Conservation (phyloP, 2,888 invertebrate species). For the Cistogaster globosa region DNA sequence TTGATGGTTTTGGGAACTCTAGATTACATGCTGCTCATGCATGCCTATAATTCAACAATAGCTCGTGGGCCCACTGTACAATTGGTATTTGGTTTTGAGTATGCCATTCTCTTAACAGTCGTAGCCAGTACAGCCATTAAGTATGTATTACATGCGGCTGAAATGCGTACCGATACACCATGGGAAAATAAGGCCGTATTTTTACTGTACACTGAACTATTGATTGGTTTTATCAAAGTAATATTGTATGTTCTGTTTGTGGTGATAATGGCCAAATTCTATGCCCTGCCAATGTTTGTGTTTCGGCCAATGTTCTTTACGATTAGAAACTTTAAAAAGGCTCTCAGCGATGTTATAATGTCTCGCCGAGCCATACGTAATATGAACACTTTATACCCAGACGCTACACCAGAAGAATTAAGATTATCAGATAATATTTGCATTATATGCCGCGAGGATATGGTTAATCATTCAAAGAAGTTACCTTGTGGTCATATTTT, state of each 20-base stretch:
- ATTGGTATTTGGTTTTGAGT: conserved; percentile 99
- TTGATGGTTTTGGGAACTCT: conserved; percentile 91
- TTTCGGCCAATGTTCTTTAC: conserved; percentile 99
- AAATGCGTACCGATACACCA: conserved; percentile 92
- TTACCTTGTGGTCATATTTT: conserved; percentile 99
- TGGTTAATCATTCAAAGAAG: conserved; percentile 93
- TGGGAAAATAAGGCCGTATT: conserved; percentile 99
- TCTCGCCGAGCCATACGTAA: conserved; percentile 98
- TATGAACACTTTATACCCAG: conserved; percentile 98
- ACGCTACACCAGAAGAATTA: conserved; percentile 96
- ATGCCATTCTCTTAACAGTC: conserved; percentile 97
- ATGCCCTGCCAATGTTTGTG: conserved; percentile 98
- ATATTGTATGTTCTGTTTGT: conserved; percentile 96
- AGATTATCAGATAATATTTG: conserved; percentile 98
- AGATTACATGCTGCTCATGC: conserved; percentile 95
- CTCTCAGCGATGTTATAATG: conserved; percentile 97
- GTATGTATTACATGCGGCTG: conserved; percentile 92
- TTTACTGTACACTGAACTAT: conserved; percentile 96
- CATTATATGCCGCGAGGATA: conserved; percentile 95
- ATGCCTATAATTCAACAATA: conserved; percentile 96
- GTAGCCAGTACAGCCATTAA: conserved; percentile 96
- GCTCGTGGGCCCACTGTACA: conserved; percentile 98
- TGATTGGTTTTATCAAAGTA: conserved; percentile 93
- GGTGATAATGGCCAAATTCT: conserved; percentile 97
- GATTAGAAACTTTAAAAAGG: conserved; percentile 98